phyloP scores from a whole-genome alignment of 2,888 invertebrate genomes.

The Drosophila kuntzei region DNA sequence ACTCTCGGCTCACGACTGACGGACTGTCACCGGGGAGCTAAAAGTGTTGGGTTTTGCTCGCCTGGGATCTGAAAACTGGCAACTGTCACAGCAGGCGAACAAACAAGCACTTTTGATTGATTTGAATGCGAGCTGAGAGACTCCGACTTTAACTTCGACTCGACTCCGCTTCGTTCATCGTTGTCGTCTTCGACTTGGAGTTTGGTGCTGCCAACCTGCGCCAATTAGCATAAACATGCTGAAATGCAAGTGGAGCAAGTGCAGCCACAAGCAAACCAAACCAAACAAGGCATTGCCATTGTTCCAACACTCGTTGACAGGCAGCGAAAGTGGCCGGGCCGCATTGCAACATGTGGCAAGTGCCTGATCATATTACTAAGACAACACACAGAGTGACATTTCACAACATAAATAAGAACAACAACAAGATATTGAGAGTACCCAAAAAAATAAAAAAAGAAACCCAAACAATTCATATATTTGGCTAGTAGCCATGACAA shows the following conservation, averaged over 20 bases:
- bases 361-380: conserved; percentile 44
- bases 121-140: conserved; percentile 60
- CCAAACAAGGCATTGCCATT: conserved; percentile 62
- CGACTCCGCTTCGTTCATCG: neutral
- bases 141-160: neutral
- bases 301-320: conserved; percentile 36
- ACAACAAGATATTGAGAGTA: conserved; percentile 16
- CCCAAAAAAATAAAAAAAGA: conserved; percentile 30
- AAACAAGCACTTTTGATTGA: conserved; percentile 74
- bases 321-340: conserved; percentile 64
- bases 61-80: conserved; percentile 49
- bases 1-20: conserved; percentile 19
- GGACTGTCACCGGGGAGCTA: conserved; percentile 49
- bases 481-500: conserved; percentile 49
- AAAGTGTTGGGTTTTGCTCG: conserved; percentile 48
- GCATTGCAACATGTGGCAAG: conserved; percentile 50
- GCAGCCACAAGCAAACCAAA: conserved; percentile 31
- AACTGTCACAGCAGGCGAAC: conserved; percentile 66
- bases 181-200: neutral
- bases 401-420: conserved; percentile 69
- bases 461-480: conserved; percentile 48
- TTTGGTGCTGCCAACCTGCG: conserved; percentile 72
- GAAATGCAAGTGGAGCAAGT: conserved; percentile 76
- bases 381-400: conserved; percentile 55
- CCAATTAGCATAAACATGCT: conserved; percentile 76